These are phyloP conservation scores for Dermatophagoides farinae DNA, from an alignment of 1,140 invertebrate species.

Conservation along the genomic window DNA sequence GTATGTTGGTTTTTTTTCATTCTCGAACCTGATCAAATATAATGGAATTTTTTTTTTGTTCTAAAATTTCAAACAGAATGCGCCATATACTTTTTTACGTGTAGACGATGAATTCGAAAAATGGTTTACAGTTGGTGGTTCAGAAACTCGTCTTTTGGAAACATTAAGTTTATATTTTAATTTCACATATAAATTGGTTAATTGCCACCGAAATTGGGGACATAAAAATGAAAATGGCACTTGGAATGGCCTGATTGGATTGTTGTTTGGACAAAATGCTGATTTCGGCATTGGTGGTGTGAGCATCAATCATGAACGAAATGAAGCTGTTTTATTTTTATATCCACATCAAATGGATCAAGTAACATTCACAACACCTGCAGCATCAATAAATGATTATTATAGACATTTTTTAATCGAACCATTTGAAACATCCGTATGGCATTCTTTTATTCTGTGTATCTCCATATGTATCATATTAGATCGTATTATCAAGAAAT, in stretches of 20 bases:
- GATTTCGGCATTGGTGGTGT: background rate
- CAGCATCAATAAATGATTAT: background rate
- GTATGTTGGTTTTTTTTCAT: background rate
- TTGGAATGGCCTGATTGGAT: background rate
- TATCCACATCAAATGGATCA: background rate
- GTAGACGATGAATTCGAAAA: background rate
- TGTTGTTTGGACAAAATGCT: background rate
- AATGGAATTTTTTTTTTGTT: background rate
- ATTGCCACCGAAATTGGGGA: background rate
- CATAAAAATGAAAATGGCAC: background rate
- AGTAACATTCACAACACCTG: background rate
- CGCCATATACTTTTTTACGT: background rate
- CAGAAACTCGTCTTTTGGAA: background rate
- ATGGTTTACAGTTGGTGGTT: background rate
- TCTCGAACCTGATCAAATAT: background rate
- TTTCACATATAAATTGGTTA: background rate
- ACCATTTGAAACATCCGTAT: background rate
- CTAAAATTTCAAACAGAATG: background rate
- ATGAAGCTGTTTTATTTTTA: background rate
- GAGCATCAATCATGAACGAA: background rate
- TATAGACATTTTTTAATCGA: background rate
- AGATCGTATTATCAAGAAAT: background rate
- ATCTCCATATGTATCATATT: background rate
- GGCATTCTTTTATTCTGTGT: conserved; percentile 1
- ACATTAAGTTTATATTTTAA: background rate